phyloP scores from a whole-genome alignment of 2,113 vertebrate species.

The Mesembrinibis cayennensis region DNA sequence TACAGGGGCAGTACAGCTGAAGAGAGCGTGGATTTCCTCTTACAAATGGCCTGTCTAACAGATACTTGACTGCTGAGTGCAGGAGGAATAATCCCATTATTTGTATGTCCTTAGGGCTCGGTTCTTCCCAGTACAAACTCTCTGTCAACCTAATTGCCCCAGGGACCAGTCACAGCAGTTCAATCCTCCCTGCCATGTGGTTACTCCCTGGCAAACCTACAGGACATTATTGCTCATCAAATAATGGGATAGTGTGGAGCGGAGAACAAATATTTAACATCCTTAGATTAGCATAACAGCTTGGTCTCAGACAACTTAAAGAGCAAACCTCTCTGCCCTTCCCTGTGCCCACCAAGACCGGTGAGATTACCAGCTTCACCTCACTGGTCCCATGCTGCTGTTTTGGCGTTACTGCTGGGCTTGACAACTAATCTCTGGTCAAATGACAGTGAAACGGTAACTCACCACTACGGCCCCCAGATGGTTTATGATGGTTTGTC shows the following conservation, averaged over 20 bases:
- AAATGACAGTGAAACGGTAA: not conserved
- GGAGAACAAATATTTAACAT: not conserved
- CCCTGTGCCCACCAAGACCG: accelerated
- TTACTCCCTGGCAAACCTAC: not conserved
- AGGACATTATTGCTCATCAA: not conserved
- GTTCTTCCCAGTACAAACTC: not conserved
- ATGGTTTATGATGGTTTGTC: not conserved
- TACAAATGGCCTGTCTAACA: not conserved
- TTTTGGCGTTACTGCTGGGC: not conserved
- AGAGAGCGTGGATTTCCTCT: not conserved
- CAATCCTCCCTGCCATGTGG: not conserved
- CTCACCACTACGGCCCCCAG: accelerated
- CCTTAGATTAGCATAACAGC: not conserved
- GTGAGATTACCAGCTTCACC: not conserved
- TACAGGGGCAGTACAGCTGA: not conserved
- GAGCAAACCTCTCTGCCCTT: not conserved
- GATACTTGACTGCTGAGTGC: not conserved
- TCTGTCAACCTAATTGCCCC: not conserved
- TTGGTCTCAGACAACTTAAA: not conserved
- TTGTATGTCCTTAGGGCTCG: not conserved
- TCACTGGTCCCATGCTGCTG: not conserved
- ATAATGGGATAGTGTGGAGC: not conserved
- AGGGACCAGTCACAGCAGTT: not conserved
- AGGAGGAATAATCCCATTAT: not conserved
- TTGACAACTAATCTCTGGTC: not conserved